Conservation (phyloP, 2,797 vertebrate genomes). For the Parambassis ranga region DNA sequence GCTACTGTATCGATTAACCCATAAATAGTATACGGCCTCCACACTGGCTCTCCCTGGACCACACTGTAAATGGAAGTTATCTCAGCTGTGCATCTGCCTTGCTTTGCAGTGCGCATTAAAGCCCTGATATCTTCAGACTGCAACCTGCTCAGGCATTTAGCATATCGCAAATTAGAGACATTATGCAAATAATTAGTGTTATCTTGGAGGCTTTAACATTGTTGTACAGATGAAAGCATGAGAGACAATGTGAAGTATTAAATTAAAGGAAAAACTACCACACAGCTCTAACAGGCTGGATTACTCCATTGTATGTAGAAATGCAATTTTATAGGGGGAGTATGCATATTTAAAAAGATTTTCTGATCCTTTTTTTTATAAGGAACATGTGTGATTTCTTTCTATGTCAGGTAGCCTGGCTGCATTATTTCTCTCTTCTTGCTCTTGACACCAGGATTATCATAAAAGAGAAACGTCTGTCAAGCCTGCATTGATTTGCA, state of each 20-base stretch:
- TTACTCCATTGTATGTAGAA: constrained; percentile 1
- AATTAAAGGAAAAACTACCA: background rate
- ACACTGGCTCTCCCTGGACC: constrained; percentile 61
- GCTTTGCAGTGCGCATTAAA: constrained; percentile 47
- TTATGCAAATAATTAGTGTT: background rate
- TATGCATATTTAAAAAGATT: background rate
- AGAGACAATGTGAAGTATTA: constrained; percentile 7
- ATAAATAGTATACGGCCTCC: constrained; percentile 82
- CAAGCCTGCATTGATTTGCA: constrained; percentile 67
- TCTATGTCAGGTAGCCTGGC: constrained; percentile 50
- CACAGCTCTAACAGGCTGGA: background rate
- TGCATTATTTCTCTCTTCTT: constrained; percentile 49
- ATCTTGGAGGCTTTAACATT: constrained; percentile 1
- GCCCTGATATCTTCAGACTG: constrained; percentile 11
- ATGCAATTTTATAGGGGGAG: background rate
- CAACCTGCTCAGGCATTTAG: constrained; percentile 21
- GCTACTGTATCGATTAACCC: constrained; percentile 91
- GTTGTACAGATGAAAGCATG: constrained; percentile 17
- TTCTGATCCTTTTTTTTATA: constrained; percentile 5
- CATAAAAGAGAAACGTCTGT: constrained; percentile 74
- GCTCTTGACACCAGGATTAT: constrained; percentile 68
- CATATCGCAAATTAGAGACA: constrained; percentile 1
- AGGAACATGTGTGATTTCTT: constrained; percentile 24
- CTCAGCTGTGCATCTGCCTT: constrained; percentile 63
- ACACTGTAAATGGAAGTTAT: constrained; percentile 75